These are phyloP conservation scores for Laterallus jamaicensis DNA, from an alignment of 2,113 vertebrate genomes.

Conservation along the genomic window DNA sequence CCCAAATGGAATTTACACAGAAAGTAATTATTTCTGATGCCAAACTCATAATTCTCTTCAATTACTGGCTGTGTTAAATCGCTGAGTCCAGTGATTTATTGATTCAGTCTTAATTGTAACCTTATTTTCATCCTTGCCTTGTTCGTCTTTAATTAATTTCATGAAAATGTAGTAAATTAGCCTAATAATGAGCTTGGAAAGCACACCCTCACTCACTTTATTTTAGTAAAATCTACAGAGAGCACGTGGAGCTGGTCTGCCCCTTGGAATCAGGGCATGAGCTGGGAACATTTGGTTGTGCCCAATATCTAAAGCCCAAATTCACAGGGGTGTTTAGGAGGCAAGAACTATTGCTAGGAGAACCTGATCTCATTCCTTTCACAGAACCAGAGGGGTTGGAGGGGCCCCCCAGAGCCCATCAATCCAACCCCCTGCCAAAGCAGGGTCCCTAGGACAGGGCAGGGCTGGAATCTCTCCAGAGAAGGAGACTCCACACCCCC, in stretches of 20 bases:
- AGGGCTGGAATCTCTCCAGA: no score
- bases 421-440: not conserved
- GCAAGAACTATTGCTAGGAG: not conserved
- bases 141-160: conserved; percentile 32
- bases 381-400: no score
- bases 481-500: no score
- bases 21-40: not conserved
- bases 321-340: not conserved
- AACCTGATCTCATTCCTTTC: not conserved
- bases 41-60: not conserved
- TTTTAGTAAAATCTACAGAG: not conserved
- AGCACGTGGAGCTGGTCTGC: not conserved
- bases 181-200: not conserved
- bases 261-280: not conserved
- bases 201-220: not conserved
- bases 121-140: conserved; percentile 46
- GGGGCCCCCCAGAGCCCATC: not conserved
- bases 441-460: no score
- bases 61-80: not conserved
- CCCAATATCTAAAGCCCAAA: not conserved
- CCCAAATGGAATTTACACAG: not conserved
- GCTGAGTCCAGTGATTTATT: conserved; percentile 4
- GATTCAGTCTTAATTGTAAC: conserved; percentile 35
- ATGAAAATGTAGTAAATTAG: conserved; percentile 17
- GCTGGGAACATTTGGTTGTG: not conserved